These are phyloP conservation scores for Nasonia giraulti DNA, from an alignment of 1,140 invertebrate genomes.

Conservation along the genomic window DNA sequence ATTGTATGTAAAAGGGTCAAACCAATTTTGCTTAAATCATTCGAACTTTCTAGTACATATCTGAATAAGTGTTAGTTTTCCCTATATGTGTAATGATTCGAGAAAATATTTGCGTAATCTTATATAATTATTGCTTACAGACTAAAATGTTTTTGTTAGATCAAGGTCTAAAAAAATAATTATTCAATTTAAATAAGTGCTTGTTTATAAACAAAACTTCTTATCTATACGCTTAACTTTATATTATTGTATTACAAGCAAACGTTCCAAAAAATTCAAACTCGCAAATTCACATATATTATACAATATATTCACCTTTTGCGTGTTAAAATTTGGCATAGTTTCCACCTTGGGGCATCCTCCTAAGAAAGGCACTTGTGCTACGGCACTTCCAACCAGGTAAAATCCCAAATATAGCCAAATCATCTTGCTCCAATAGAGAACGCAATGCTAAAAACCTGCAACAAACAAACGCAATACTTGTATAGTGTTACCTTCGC, in stretches of 20 bases:
- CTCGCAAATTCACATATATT: too few species aligned
- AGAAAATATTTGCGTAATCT: too few species aligned
- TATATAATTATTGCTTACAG: too few species aligned
- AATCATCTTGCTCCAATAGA: conserved; percentile 11
- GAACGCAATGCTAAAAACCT: neutral
- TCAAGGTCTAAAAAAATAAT: neutral
- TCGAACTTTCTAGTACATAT: too few species aligned
- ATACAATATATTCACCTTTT: conserved; percentile 70
- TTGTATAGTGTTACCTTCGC: neutral
- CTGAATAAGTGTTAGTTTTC: too few species aligned
- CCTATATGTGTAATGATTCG: too few species aligned
- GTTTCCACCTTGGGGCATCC: conserved; percentile 79
- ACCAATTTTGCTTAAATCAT: too few species aligned
- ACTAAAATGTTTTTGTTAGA: neutral
- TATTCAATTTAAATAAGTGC: neutral
- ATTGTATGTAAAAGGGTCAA: too few species aligned
- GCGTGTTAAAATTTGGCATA: conserved; percentile 77
- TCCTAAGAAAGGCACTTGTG: conserved; percentile 80
- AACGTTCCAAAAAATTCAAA: too few species aligned
- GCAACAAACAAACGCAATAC: conserved; percentile 4
- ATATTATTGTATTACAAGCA: too few species aligned
- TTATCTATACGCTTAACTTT: too few species aligned
- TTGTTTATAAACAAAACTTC: too few species aligned
- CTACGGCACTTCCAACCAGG: conserved; percentile 55
- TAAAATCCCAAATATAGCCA: conserved; percentile 39